Evolutionary conservation across 2,113 vertebrate species (phyloP).

Genomic region (Phrynosoma platyrhinos): DNA sequence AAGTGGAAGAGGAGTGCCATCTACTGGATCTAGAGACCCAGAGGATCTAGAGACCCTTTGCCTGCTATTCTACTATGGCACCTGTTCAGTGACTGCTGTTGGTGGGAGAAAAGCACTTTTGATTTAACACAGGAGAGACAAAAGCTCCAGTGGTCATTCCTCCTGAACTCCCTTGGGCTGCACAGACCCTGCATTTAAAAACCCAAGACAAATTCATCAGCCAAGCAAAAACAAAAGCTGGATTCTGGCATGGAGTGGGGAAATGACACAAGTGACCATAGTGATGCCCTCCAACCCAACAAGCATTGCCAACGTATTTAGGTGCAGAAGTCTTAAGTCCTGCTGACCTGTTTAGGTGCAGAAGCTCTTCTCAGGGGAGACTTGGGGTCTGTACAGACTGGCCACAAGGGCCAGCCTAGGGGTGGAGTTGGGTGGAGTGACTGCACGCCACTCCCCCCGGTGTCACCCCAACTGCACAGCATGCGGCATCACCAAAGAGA

Average conservation of each 20-base stretch:
- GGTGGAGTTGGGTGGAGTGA: too few relatives aligned
- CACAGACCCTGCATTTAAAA: not conserved
- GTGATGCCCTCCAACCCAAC: not conserved
- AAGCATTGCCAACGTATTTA: too few relatives aligned
- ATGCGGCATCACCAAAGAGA: too few relatives aligned
- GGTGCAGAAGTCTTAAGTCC: too few relatives aligned
- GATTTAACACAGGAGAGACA: not conserved
- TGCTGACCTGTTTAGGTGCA: too few relatives aligned
- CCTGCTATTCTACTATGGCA: too few relatives aligned
- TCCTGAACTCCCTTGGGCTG: not conserved
- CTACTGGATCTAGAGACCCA: slow-evolving; percentile 64
- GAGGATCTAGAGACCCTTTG: not conserved
- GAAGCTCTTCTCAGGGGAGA: too few relatives aligned
- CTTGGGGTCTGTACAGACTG: too few relatives aligned
- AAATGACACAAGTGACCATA: not conserved
- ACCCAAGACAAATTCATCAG: not conserved
- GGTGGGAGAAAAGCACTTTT: not conserved
- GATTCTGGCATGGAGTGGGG: not conserved
- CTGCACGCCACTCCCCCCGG: too few relatives aligned
- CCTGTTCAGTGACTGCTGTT: not conserved
- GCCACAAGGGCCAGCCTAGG: too few relatives aligned
- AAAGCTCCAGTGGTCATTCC: not conserved
- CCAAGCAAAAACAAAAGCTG: not conserved
- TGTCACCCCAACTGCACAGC: too few relatives aligned
- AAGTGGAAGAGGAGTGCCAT: slow-evolving; percentile 75